Evolutionary conservation across 2,113 vertebrate species (phyloP), one percentile per base, ranked within the genome.

Genomic region (Arvicanthis niloticus): DNA sequence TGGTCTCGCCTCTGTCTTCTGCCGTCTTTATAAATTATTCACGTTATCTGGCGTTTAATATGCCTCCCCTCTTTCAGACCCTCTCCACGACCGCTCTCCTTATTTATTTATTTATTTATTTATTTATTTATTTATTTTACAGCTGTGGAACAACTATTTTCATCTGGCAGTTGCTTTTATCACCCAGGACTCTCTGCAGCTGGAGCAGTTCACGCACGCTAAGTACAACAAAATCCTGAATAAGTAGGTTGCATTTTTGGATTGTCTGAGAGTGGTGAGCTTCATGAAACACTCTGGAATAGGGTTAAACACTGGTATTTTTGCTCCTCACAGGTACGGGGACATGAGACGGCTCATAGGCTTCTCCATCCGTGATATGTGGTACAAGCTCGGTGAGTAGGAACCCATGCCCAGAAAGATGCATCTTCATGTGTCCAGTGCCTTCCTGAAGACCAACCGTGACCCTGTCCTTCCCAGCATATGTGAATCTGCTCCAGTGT

Each of bases 61-160:
- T 86, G 96, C 96, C 87, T 96, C 90, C 91, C 96, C 89, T 75
- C 96, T 91, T 31, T 94, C 93, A 93, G 94, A 58, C 96, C 94
- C 93, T 95, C 96, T 97, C 82, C 91, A 3, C 98, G 97, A 88
- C 93, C 73, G 95, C 95, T 97, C 78, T 95, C 68, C 72, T 95
- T n/a, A n/a, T 96, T 98, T 98, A 45, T 89, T 31, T 65, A 7
- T 45, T 45, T 45, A 45, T 45, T 45, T 45, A 45, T 45, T 45
- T 45, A 45, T 45, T 45, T 45, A 45, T 68, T 95, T 45, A 45
- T 96, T 15, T 67, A 90, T 96, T 98, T 98, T 98, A 94, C 98
- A 99, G 99, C 98, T 99, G 94, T 99, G 99, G 99, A 99, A 99
- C 98, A 99, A 99, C 98, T 99, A 99, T 98, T 99, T 99, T 98